Evolutionary conservation across 1,140 invertebrate species (phyloP), one percentile per base, ranked within the genome.

Genomic region (Eriosoma lanigerum): DNA sequence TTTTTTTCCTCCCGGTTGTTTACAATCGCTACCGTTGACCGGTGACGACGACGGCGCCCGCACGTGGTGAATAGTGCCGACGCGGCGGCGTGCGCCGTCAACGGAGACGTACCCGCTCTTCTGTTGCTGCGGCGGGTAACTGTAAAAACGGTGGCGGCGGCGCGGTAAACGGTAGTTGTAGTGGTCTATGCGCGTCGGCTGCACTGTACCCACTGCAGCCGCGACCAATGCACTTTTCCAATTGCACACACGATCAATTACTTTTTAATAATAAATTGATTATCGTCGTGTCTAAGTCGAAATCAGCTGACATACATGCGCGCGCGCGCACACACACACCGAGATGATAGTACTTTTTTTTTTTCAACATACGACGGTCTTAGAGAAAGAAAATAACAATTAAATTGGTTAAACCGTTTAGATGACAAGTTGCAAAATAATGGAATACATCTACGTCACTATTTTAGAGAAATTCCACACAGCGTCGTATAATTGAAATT

Each of bases 21-120:
- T 68, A 48, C 64, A 46, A n/a, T 48, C 12, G 46, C 38, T 66
- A 66, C 64, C 64, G 64, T 44, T 66, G 64, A 66, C 64, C 64
- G 19, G 19, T 8, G 52, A 9, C 52, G 64, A 19, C 62, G 62
- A 32, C 32, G 62, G 17, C 62, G 62, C 60, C 29, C 19, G 29
- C 60, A 32, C 26, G 62, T 38, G 62, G 62, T 38, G 62, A 66
- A 19, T 19, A 29, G 62, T 38, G 32, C 62, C 32, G 32, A 38
- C 32, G n/a, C 8, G 32, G 3, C 32, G 32, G 32, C n/a, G n/a
- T 38, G 46, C 46, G 46, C 46, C 64, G 64, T 68, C 64, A 38
- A 66, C 62, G 32, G 62, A 66, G 32, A 44, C 62, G 62, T n/a
- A 29, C 17, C 62, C 17, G 9, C 19, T 19, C 9, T 38, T 38